phyloP scores from a whole-genome alignment of 2,888 invertebrate species.

The Congeria kusceri region DNA sequence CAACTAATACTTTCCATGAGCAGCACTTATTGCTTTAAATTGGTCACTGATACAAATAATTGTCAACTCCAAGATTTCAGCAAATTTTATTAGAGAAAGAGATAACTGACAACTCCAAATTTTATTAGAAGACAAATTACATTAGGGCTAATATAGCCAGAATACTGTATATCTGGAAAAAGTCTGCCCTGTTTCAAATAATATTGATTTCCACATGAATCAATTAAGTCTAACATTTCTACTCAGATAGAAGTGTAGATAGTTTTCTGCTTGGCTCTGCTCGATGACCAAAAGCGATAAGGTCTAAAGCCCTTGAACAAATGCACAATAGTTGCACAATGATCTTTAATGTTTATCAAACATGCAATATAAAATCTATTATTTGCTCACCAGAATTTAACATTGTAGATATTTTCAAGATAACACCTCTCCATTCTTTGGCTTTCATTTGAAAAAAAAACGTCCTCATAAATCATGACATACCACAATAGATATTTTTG shows the following conservation, averaged over 20 bases:
- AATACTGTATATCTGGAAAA: conserved; percentile 2
- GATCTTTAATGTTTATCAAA: conserved; percentile 35
- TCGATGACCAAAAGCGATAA: conserved; percentile 42
- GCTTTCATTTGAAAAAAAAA: too few species aligned
- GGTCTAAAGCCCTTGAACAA: conserved; percentile 23
- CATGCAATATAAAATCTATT: conserved; percentile 49
- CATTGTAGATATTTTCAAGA: conserved; percentile 39
- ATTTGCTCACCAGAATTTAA: conserved; percentile 47
- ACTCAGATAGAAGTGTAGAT: conserved; percentile 8
- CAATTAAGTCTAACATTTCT: conserved; percentile 45
- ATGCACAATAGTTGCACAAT: conserved; percentile 51
- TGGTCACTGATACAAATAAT: too few species aligned
- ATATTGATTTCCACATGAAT: conserved; percentile 42
- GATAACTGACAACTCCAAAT: neutral
- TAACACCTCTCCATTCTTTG: neutral
- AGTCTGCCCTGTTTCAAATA: conserved; percentile 44
- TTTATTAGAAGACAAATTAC: conserved; percentile 36
- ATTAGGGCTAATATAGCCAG: conserved; percentile 21
- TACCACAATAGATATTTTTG: too few species aligned
- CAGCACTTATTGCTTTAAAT: too few species aligned
- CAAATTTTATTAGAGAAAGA: too few species aligned
- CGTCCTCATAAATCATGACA: too few species aligned
- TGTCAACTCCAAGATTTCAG: too few species aligned
- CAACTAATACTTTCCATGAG: too few species aligned
- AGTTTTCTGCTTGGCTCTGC: conserved; percentile 37